phyloP scores from a whole-genome alignment of 1,140 invertebrate genomes.

The Aphidius gifuensis region DNA sequence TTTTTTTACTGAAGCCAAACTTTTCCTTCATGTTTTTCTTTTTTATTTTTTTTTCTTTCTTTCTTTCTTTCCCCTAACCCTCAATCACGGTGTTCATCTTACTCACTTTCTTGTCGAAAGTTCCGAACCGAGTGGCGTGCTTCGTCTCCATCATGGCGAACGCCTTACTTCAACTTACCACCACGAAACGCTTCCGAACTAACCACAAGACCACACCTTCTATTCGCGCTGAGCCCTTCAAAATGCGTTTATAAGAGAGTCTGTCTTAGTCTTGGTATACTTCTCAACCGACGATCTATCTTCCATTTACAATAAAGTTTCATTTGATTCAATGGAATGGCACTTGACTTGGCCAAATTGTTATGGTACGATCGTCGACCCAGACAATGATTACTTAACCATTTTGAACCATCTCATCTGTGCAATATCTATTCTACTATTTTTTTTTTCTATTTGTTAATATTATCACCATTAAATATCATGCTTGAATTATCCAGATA shows the following conservation, averaged over 20 bases:
- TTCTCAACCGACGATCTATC: background rate
- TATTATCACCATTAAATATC: too few species aligned
- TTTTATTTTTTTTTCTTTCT: background rate
- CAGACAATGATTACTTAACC: background rate
- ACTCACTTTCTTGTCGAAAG: constrained; percentile 30
- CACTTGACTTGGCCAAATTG: constrained; percentile 24
- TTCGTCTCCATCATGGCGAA: constrained; percentile 34
- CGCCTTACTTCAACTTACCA: constrained; percentile 34
- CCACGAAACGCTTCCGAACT: constrained; percentile 36
- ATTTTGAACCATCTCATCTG: too few species aligned
- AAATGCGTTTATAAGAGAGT: constrained; percentile 7
- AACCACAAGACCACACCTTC: constrained; percentile 34
- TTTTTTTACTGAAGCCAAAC: too few species aligned
- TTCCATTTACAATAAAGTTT: constrained; percentile 26
- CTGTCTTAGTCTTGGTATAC: background rate
- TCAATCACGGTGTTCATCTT: constrained; percentile 7
- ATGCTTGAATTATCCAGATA: too few species aligned
- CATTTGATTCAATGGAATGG: constrained; percentile 29
- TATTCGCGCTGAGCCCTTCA: constrained; percentile 16
- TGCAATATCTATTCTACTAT: too few species aligned
- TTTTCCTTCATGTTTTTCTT: background rate
- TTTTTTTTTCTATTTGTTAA: too few species aligned
- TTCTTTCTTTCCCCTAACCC: constrained; percentile 5
- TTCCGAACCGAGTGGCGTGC: constrained; percentile 32
- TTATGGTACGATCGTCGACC: constrained; percentile 20